Evolutionary conservation across 2,797 vertebrate species (phyloP).

Genomic region (Sebastes flavidus): DNA sequence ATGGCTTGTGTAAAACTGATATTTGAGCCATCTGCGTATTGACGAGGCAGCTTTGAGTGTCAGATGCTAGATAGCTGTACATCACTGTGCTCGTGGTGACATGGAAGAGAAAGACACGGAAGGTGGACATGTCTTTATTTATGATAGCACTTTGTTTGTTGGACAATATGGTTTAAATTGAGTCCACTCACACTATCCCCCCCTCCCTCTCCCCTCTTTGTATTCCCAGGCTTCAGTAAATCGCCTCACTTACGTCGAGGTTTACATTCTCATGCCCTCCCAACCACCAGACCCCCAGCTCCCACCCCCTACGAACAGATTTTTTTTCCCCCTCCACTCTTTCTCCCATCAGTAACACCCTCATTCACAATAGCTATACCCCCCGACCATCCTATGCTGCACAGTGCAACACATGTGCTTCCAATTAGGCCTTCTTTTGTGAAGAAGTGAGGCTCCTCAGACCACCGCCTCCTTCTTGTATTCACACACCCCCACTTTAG

Average conservation of each 20-base stretch:
- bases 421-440: conserved; percentile 79
- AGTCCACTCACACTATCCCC: conserved; percentile 36
- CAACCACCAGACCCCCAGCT: conserved; percentile 56
- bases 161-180: conserved; percentile 76
- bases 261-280: conserved; percentile 83
- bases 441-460: conserved; percentile 61
- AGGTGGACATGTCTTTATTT: conserved; percentile 40
- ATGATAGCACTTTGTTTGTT: conserved; percentile 50
- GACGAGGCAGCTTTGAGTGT: not conserved
- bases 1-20: not conserved
- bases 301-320: conserved; percentile 57
- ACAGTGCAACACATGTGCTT: conserved; percentile 79
- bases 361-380: conserved; percentile 63
- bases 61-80: not conserved
- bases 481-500: conserved; percentile 65
- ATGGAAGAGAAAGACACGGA: not conserved
- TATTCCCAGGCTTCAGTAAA: conserved; percentile 80
- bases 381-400: conserved; percentile 46
- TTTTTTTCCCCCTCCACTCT: not conserved
- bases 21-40: conserved; percentile 15
- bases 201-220: conserved; percentile 19
- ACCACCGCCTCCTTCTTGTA: conserved; percentile 47
- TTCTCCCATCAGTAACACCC: conserved; percentile 73
- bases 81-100: conserved; percentile 9
- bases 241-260: conserved; percentile 74